phyloP scores from a whole-genome alignment of 2,888 invertebrate species.

The Ectemnius cavifrons region DNA sequence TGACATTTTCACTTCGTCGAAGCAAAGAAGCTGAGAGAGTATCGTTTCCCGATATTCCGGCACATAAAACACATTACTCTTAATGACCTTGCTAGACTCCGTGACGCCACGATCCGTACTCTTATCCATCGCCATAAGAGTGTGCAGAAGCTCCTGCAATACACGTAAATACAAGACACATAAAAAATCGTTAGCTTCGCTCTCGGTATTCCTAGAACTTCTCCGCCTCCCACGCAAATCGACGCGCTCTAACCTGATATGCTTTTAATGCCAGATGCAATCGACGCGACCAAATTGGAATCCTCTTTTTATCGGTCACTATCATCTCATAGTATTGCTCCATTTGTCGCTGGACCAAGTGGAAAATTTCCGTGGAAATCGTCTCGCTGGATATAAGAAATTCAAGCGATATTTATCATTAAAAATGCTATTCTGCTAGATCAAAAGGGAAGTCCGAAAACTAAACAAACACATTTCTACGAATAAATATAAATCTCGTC shows the following conservation, averaged over 20 bases:
- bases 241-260: slow-evolving; percentile 79
- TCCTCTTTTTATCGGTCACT: slow-evolving; percentile 90
- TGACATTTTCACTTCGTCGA: slow-evolving; percentile 92
- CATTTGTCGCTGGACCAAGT: slow-evolving; percentile 96
- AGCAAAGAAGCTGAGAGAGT: slow-evolving; percentile 88
- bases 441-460: not conserved
- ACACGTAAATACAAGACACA: slow-evolving; percentile 11
- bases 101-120: slow-evolving; percentile 84
- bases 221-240: not conserved
- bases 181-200: slow-evolving; percentile 11
- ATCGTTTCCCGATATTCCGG: slow-evolving; percentile 96
- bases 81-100: slow-evolving; percentile 91
- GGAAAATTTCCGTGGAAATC: slow-evolving; percentile 93
- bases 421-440: too few species aligned
- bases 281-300: slow-evolving; percentile 89
- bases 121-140: slow-evolving; percentile 90
- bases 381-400: slow-evolving; percentile 86
- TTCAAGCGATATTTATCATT: too few species aligned
- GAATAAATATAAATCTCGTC: not conserved
- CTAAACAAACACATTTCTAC: not conserved
- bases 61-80: slow-evolving; percentile 95
- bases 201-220: not conserved
- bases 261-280: slow-evolving; percentile 90
- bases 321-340: slow-evolving; percentile 92
- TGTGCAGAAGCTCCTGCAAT: slow-evolving; percentile 89